Base-by-base conservation (phyloP, 2,888 invertebrate genomes). In the Tanypteryx hageni region DNA sequence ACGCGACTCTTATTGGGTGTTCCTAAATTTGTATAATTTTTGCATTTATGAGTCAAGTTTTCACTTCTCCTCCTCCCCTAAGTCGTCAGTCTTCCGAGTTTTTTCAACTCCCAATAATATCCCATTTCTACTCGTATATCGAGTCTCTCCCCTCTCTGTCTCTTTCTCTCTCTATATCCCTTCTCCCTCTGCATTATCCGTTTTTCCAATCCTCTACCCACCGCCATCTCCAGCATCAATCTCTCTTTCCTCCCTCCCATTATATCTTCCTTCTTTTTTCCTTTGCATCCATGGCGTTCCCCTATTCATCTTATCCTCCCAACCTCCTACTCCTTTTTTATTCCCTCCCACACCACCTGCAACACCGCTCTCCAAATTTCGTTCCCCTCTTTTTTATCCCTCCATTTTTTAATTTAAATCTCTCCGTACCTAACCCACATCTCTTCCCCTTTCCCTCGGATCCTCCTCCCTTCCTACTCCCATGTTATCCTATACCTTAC, bases 201-300 rank as follows among this genome's bases (percentile, higher is more conserved):
- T 57, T 57, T 57, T 57, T 57, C 57, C 57, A 22, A 22, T 9
- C 7, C 57, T 57, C 56, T 57, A 44, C 18, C 56, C 83, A 57
- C 44, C 16, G 83, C 83, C 83, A 83, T 83, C 83, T 83, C 83
- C 83, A 83, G 57, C 83, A 83, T 83, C 83, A 83, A 83, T 83
- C 83, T 83, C 83, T 44, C 27, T 83, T 83, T 83, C 83, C 57
- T 83, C 44, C 83, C 83, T 83, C 83, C 83, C 18, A 83, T 57
- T 83, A 57, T 57, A 57, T 83, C 57, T 57, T 57, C 44, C 82
- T 44, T 82, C n/a, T 82, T 82, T 82, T 44, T 9, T 11, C 64
- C 81, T 31, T 27, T 31, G 44, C n/a, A n/a, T 83, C 83, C 83
- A n/a, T 64, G 64, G 64, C 64, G 64, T 64, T 27, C 83, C 13